phyloP scores from a whole-genome alignment of 2,888 invertebrate genomes.

The Drosophila algonquin region DNA sequence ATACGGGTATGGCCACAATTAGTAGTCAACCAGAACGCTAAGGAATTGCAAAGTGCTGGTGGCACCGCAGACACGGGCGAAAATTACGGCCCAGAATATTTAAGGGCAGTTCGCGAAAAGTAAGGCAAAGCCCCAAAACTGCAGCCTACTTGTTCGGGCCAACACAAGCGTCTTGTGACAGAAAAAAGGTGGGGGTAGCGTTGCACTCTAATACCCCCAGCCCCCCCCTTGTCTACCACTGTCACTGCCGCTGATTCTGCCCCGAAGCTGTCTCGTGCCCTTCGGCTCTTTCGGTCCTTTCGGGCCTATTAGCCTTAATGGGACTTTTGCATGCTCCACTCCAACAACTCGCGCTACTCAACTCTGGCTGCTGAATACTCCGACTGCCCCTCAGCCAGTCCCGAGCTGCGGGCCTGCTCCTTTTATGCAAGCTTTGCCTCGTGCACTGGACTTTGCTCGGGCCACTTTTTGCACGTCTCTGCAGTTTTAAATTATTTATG shows the following conservation, averaged over 20 bases:
- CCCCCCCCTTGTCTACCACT: no score
- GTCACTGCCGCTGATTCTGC: not conserved
- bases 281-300: constrained; percentile 59
- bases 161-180: no score
- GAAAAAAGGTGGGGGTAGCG: no score
- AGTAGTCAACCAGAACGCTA: constrained; percentile 38
- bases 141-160: no score
- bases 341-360: constrained; percentile 55
- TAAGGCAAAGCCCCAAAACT: constrained; percentile 22
- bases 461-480: constrained; percentile 67
- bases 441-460: constrained; percentile 2
- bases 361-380: not conserved
- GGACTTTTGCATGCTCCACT: constrained; percentile 73
- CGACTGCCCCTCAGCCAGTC: not conserved
- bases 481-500: constrained; percentile 80
- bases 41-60: constrained; percentile 60
- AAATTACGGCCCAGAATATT: constrained; percentile 1
- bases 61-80: constrained; percentile 11
- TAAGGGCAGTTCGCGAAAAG: constrained; percentile 28
- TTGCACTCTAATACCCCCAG: no score
- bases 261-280: constrained; percentile 12
- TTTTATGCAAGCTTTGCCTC: not conserved
- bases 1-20: constrained; percentile 66
- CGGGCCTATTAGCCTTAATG: constrained; percentile 76
- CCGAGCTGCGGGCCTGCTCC: not conserved